Base-by-base conservation (phyloP, 2,797 vertebrate species). In the Acrocephalus scirpaceus region DNA sequence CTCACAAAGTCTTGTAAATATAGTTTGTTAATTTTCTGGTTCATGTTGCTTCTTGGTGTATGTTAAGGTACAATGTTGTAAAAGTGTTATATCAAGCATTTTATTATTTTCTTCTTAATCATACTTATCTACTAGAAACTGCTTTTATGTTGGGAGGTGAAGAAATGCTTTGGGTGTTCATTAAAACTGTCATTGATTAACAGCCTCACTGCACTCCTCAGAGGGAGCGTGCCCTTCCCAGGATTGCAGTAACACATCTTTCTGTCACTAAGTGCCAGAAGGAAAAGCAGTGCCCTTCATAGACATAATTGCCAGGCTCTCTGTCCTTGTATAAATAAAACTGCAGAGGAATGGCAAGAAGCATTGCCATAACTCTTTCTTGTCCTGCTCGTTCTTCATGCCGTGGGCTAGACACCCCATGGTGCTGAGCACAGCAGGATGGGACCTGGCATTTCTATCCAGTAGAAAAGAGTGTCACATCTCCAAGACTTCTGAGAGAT, bases 221-320 rank as follows among this genome's bases (percentile, higher is more conserved):
- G 23, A 69, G 21, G 36, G 21, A 25, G 4, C 0, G 0, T 40
- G 34, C 13, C 16, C 27, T 73, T 51, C 17, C 19, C 32, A 26
- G 38, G 14, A 29, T 2, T 58, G 26, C 29, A 76, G 50, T n/a
- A 67, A 67, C 34, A 20, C 14, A 1, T 42, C 16, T 56, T 38
- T 40, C n/a, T 67, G 9, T 61, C 65, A 78, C 15, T 32, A 45
- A 45, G 16, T 18, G 18, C 27, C 16, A 34, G 23, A 58, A 83
- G 25, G 26, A 71, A 75, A 91, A 83, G 45, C 36, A 60, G 9
- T 38, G 14, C 11, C 23, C 23, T 91, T 64, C 36, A 38, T 9
- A 88, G 42, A 18, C 13, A 2, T 14, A 11, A 34, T 16, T 79
- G 1, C 16, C 40, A 50, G 7, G 15, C 8, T 30, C 8, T 80